These are phyloP conservation scores for Napeogenes sylphis DNA, from an alignment of 2,888 invertebrate species.

Conservation along the genomic window DNA sequence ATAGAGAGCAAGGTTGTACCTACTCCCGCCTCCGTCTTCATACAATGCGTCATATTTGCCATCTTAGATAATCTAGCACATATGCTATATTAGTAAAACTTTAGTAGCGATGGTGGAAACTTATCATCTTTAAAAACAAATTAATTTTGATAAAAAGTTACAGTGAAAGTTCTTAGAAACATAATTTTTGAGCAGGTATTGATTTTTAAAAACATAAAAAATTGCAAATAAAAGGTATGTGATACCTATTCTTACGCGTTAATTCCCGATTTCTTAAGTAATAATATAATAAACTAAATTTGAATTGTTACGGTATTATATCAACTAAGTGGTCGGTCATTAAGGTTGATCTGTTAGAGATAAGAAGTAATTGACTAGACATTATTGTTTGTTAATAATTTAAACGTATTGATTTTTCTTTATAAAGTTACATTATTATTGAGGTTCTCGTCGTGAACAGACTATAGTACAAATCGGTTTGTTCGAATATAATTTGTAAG, in stretches of 20 bases:
- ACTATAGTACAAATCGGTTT: not conserved
- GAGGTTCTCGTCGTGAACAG: not conserved
- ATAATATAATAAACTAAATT: too few relatives aligned
- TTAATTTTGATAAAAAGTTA: not conserved
- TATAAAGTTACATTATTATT: slow-evolving; percentile 1
- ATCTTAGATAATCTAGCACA: too few relatives aligned
- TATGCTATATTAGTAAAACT: too few relatives aligned
- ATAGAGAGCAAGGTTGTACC: not conserved
- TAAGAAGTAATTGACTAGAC: not conserved
- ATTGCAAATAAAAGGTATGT: too few relatives aligned
- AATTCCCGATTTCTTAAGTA: too few relatives aligned
- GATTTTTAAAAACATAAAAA: too few relatives aligned
- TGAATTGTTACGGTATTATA: too few relatives aligned
- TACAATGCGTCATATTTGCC: not conserved
- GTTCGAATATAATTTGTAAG: not conserved
- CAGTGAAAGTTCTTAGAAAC: not conserved
- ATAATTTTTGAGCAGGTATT: too few relatives aligned
- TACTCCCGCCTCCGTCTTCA: not conserved
- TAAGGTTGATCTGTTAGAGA: not conserved
- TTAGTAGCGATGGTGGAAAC: too few relatives aligned
- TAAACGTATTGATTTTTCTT: slow-evolving; percentile 3
- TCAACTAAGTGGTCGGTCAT: not conserved
- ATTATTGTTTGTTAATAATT: not conserved
- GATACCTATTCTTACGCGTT: too few relatives aligned
- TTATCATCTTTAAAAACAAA: too few relatives aligned